Evolutionary conservation across 1,140 invertebrate species (phyloP).

Genomic region (Tetramorium alpestre): DNA sequence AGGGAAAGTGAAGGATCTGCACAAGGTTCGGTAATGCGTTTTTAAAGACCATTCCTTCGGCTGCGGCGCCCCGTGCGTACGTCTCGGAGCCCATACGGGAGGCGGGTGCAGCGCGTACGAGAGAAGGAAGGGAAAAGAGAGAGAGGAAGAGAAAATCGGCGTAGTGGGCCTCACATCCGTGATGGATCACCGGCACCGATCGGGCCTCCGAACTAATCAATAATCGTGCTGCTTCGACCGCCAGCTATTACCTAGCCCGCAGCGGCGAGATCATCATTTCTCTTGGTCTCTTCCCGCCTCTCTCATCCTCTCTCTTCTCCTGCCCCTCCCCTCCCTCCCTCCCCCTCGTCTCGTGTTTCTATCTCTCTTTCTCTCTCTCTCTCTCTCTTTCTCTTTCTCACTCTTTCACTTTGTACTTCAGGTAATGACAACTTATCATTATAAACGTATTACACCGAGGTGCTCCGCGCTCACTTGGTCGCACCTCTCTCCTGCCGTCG

Average conservation of each 20-base stretch:
- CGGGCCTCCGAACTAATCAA: slow-evolving; percentile 83
- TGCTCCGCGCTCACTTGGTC: slow-evolving; percentile 58
- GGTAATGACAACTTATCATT: slow-evolving; percentile 83
- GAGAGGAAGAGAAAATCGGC: slow-evolving; percentile 62
- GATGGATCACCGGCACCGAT: slow-evolving; percentile 82
- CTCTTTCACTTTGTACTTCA: slow-evolving; percentile 53
- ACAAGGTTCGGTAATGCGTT: slow-evolving; percentile 81
- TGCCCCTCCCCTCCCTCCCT: too few relatives aligned
- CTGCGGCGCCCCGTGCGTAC: slow-evolving; percentile 27
- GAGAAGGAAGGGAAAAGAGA: slow-evolving; percentile 35
- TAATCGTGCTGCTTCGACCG: slow-evolving; percentile 79
- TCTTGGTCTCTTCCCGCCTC: slow-evolving; percentile 70
- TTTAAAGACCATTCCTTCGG: slow-evolving; percentile 81
- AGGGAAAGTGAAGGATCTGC: slow-evolving; percentile 31
- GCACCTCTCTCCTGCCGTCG: slow-evolving; percentile 35
- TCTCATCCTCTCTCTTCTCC: neutral
- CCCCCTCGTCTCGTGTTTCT: slow-evolving; percentile 10
- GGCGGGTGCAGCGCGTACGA: slow-evolving; percentile 60
- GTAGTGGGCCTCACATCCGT: slow-evolving; percentile 70
- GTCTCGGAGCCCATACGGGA: slow-evolving; percentile 47
- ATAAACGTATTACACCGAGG: slow-evolving; percentile 81
- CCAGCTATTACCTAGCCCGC: slow-evolving; percentile 78
- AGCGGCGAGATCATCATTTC: slow-evolving; percentile 82
- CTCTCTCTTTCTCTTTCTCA: slow-evolving; percentile 6
- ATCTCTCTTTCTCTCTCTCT: slow-evolving; percentile 10